Evolutionary conservation across 2,113 vertebrate genomes (phyloP).

Genomic region (Podiceps cristatus): DNA sequence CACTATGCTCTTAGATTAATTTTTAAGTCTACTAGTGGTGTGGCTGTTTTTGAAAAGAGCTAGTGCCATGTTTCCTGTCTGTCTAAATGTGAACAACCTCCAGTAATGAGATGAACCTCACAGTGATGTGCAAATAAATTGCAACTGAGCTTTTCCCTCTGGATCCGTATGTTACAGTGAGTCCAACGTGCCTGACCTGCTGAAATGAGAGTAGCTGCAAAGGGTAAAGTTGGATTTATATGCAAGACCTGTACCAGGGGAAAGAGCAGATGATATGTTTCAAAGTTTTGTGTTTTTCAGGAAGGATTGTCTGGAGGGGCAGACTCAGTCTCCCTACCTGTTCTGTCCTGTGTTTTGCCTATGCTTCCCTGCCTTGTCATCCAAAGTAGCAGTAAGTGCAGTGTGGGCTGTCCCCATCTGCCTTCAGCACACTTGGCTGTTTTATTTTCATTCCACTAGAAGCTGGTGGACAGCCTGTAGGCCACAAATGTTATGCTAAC

Average conservation of each 20-base stretch:
- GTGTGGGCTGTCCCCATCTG: neutral
- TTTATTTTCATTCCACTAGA: neutral
- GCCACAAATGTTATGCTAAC: neutral
- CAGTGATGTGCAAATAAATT: neutral
- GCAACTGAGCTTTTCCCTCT: neutral
- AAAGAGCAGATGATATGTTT: neutral
- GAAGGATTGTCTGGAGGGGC: neutral
- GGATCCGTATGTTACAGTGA: accelerated
- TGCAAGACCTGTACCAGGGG: neutral
- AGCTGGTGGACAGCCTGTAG: neutral
- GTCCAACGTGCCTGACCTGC: neutral
- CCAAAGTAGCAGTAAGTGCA: neutral
- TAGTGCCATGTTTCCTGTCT: neutral
- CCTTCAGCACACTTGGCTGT: neutral
- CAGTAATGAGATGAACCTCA: neutral
- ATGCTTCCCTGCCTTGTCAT: neutral
- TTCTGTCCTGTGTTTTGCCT: neutral
- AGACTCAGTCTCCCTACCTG: neutral
- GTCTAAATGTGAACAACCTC: neutral
- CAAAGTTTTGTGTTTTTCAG: neutral
- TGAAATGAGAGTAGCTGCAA: neutral
- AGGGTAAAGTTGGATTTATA: neutral
- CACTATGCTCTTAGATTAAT: neutral
- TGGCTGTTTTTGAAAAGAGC: neutral
- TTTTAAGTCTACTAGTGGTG: neutral